These are phyloP conservation scores for Apamea sordens DNA, from an alignment of 2,888 invertebrate genomes.

Conservation along the genomic window DNA sequence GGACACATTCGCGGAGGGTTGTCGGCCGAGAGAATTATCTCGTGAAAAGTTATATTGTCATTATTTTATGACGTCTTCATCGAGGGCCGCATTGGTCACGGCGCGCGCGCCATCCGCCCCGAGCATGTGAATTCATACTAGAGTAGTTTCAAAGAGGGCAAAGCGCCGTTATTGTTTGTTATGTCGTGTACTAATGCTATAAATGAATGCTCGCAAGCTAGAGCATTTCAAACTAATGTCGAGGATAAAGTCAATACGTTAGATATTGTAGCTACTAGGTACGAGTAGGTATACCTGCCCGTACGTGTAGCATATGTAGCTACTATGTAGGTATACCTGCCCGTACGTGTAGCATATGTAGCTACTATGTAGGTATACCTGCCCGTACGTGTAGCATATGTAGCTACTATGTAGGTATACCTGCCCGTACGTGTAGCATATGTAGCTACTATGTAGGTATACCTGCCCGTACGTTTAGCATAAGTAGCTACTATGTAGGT, in stretches of 20 bases:
- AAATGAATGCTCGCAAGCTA: slow-evolving; percentile 20
- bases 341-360: too few species aligned
- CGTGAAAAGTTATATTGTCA: slow-evolving; percentile 81
- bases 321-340: too few species aligned
- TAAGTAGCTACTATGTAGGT: too few species aligned
- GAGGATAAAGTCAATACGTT: background rate
- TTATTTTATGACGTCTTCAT: slow-evolving; percentile 89
- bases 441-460: slow-evolving; percentile 1
- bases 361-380: too few species aligned
- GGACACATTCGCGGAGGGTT: slow-evolving; percentile 73
- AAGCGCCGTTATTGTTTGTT: slow-evolving; percentile 70
- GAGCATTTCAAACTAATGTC: slow-evolving; percentile 30
- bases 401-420: too few species aligned
- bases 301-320: too few species aligned
- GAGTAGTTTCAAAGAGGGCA: slow-evolving; percentile 73
- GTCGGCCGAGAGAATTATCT: slow-evolving; percentile 76
- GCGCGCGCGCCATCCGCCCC: slow-evolving; percentile 72
- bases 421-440: too few species aligned
- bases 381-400: too few species aligned
- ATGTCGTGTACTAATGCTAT: slow-evolving; percentile 50
- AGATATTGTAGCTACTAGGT: background rate
- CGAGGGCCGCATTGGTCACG: slow-evolving; percentile 68
- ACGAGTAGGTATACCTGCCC: background rate
- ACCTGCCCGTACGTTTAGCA: too few species aligned
- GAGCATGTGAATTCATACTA: slow-evolving; percentile 76